Evolutionary conservation across 2,113 vertebrate species (phyloP).

Genomic region (Hippocampus mohnikei): DNA sequence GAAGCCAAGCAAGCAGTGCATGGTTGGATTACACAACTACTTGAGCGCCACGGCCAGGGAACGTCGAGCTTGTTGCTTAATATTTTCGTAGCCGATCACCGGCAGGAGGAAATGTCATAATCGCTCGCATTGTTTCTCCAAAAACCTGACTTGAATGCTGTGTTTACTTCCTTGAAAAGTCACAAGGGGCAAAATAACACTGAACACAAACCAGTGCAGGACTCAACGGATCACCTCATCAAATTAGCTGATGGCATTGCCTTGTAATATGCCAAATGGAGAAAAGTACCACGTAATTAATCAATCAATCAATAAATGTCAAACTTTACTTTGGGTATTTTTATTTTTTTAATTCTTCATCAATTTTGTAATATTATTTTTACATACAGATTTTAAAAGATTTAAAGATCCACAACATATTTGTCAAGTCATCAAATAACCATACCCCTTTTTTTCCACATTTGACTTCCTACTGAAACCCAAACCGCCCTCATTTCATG

Average conservation of each 20-base stretch:
- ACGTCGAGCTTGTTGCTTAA: conserved; percentile 47
- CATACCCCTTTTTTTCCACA: background rate
- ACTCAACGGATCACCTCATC: background rate
- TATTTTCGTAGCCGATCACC: conserved; percentile 42
- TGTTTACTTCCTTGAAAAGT: conserved; percentile 20
- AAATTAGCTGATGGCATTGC: background rate
- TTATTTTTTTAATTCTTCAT: background rate
- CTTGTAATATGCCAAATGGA: background rate
- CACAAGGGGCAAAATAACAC: conserved; percentile 27
- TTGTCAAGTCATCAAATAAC: background rate
- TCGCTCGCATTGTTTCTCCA: conserved; percentile 25
- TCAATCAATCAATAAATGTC: too few relatives aligned
- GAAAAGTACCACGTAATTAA: too few relatives aligned
- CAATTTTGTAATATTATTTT: background rate
- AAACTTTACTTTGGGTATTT: too few relatives aligned
- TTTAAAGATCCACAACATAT: background rate
- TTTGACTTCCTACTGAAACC: background rate
- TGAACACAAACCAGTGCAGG: conserved; percentile 3
- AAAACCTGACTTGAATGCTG: conserved; percentile 14
- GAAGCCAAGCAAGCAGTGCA: conserved; percentile 43
- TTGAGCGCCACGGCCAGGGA: conserved; percentile 39
- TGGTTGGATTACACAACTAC: conserved; percentile 54
- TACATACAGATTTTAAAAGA: background rate
- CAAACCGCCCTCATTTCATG: too few relatives aligned
- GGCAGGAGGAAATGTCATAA: conserved; percentile 37